phyloP scores from a whole-genome alignment of 2,888 invertebrate species.

The Clistopyga incitator region DNA sequence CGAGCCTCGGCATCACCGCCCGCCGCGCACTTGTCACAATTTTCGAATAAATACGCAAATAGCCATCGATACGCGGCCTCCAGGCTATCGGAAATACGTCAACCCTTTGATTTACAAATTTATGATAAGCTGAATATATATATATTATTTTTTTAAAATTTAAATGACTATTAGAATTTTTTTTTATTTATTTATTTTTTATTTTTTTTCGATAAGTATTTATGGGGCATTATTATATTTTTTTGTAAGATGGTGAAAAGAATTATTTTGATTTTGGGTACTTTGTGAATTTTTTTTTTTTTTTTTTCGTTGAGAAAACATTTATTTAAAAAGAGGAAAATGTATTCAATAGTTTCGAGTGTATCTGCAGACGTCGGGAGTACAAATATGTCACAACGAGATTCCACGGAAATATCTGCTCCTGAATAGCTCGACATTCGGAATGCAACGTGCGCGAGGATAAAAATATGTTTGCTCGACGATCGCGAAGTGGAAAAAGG shows the following conservation, averaged over 20 bases:
- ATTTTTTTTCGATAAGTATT: too few relatives aligned
- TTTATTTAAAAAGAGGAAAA: not conserved
- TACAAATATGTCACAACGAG: slow-evolving; percentile 44
- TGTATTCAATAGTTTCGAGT: not conserved
- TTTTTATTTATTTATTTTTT: too few relatives aligned
- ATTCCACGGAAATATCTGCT: slow-evolving; percentile 42
- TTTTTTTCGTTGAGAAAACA: not conserved
- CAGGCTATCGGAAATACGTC: not conserved
- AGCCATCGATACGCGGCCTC: slow-evolving; percentile 10
- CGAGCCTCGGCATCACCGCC: not conserved
- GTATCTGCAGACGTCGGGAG: not conserved
- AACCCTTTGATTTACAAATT: slow-evolving; percentile 13
- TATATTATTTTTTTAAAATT: not conserved
- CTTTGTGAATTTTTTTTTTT: not conserved
- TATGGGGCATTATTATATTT: too few relatives aligned
- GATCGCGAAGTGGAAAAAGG: slow-evolving; percentile 19
- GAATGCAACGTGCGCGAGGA: slow-evolving; percentile 41
- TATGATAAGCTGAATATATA: not conserved
- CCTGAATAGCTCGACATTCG: slow-evolving; percentile 13
- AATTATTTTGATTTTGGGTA: too few relatives aligned
- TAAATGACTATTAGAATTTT: too few relatives aligned
- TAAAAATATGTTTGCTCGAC: slow-evolving; percentile 38
- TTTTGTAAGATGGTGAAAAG: too few relatives aligned
- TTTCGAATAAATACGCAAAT: slow-evolving; percentile 52
- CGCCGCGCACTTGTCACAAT: slow-evolving; percentile 43